phyloP scores from a whole-genome alignment of 2,888 invertebrate species.

The Mylabris sibirica region DNA sequence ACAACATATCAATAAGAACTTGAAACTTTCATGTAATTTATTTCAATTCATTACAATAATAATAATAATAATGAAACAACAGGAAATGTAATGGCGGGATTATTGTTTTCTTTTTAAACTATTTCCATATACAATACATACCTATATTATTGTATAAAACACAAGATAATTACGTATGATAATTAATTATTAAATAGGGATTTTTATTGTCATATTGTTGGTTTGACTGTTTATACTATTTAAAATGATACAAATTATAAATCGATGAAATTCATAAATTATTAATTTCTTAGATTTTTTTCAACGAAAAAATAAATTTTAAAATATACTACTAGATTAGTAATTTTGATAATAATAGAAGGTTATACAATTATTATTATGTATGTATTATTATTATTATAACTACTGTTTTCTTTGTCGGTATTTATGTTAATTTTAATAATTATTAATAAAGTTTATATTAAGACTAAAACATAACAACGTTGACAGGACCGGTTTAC shows the following conservation, averaged over 20 bases:
- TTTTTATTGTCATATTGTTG: neutral
- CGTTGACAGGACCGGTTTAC: conserved; percentile 8
- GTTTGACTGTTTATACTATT: neutral
- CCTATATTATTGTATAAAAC: neutral
- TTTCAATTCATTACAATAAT: neutral
- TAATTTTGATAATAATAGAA: too few relatives aligned
- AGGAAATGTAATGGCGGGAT: conserved; percentile 13
- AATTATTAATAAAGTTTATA: neutral
- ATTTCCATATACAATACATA: neutral
- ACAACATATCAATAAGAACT: neutral
- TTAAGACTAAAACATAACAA: neutral
- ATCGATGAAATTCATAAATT: too few relatives aligned
- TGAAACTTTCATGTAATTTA: neutral
- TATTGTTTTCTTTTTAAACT: neutral
- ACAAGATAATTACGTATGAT: neutral
- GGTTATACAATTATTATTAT: neutral
- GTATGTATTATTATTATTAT: too few relatives aligned
- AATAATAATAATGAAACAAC: conserved; percentile 6
- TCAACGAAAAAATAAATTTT: too few relatives aligned
- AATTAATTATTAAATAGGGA: neutral
- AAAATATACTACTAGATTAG: too few relatives aligned
- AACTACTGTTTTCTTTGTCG: neutral
- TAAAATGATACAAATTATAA: neutral
- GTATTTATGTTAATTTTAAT: neutral
- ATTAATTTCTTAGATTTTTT: too few relatives aligned